Percentiles rank a stretch among this genome's conserved stretches.
These are phyloP conservation scores for Parapristionchus giblindavisi DNA, from an alignment of 2,888 invertebrate genomes.

Conservation along the genomic window DNA sequence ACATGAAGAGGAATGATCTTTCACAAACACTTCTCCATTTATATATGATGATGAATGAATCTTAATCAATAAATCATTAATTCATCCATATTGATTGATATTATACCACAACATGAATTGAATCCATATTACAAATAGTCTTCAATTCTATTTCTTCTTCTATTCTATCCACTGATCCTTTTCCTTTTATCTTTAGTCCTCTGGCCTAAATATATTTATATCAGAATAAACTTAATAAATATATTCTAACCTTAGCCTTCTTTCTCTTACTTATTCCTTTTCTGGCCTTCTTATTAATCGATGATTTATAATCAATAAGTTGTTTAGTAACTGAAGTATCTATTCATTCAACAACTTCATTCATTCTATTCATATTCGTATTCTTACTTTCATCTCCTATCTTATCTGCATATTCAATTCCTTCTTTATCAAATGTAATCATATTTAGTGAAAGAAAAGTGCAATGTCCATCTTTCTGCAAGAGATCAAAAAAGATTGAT, in stretches of 20 bases:
- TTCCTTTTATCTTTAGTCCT: slow-evolving; percentile 11
- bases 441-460: slow-evolving; percentile 24
- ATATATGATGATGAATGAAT: not conserved
- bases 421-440: slow-evolving; percentile 22
- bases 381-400: slow-evolving; percentile 28
- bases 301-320: slow-evolving; percentile 5
- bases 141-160: slow-evolving; percentile 19
- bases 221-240: too few relatives aligned
- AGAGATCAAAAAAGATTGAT: not conserved
- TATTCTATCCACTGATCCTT: not conserved
- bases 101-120: not conserved
- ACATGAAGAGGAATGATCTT: not conserved
- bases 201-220: not conserved
- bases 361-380: not conserved
- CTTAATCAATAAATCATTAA: not conserved
- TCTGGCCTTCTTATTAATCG: not conserved
- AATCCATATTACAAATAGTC: slow-evolving; percentile 6
- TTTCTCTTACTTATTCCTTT: slow-evolving; percentile 19
- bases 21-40: slow-evolving; percentile 13
- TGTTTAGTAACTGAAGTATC: not conserved
- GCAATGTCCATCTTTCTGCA: slow-evolving; percentile 20
- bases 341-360: too few relatives aligned
- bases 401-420: not conserved
- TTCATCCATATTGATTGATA: not conserved
- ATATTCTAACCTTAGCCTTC: not conserved